Percentiles rank a stretch among this genome's conserved stretches.
Evolutionary conservation across 2,113 vertebrate species (phyloP).

Genomic region (Gracilinanus agilis): DNA sequence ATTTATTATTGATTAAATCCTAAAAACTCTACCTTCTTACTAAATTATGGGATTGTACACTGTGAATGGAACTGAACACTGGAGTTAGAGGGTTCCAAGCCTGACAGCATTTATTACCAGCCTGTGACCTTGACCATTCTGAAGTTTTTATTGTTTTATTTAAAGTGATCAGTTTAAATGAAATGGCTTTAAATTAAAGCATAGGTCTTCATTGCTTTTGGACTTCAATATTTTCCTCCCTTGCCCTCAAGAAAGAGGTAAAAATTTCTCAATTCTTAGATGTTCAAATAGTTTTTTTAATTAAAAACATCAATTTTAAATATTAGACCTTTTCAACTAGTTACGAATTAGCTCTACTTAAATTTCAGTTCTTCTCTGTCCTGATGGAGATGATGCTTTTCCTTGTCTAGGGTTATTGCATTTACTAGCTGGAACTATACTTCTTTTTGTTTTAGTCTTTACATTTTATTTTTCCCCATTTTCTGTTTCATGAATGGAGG

Average conservation of each 20-base stretch:
- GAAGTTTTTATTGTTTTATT: background rate
- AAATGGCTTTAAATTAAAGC: background rate
- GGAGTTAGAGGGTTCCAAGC: background rate
- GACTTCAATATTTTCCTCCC: background rate
- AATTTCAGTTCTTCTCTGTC: background rate
- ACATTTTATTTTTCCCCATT: background rate
- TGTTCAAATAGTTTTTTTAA: background rate
- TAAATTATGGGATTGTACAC: background rate
- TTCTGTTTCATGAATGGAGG: background rate
- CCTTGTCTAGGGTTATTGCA: background rate
- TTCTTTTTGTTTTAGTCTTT: background rate
- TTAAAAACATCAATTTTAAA: background rate
- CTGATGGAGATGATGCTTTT: background rate
- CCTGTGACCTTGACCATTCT: background rate
- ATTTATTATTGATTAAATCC: background rate
- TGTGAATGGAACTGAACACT: background rate
- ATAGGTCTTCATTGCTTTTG: background rate
- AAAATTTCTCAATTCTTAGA: background rate
- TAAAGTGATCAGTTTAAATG: background rate
- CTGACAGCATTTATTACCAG: background rate
- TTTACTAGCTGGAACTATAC: background rate
- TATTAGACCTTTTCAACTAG: background rate
- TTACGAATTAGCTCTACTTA: background rate
- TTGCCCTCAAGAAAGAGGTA: background rate
- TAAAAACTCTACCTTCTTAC: background rate